These are phyloP conservation scores for Oncorhynchus keta DNA, from an alignment of 2,113 vertebrate species.

Conservation along the genomic window DNA sequence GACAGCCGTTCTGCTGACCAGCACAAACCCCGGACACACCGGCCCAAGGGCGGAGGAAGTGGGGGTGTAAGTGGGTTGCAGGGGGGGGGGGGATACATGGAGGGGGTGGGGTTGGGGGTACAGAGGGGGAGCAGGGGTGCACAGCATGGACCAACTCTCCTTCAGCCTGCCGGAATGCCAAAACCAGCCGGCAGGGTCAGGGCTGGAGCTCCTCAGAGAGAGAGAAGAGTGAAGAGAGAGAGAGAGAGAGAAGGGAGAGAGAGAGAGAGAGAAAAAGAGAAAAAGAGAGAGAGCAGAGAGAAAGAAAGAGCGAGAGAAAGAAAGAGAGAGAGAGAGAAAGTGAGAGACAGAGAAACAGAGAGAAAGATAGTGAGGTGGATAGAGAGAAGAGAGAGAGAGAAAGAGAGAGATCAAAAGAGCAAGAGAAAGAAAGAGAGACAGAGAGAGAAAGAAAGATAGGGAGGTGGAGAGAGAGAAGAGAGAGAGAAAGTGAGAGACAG, in stretches of 20 bases:
- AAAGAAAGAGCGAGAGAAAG: too few relatives aligned
- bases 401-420: too few relatives aligned
- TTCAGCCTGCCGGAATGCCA: conserved; percentile 74
- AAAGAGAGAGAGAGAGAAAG: background rate
- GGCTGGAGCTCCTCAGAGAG: conserved; percentile 58
- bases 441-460: accelerated
- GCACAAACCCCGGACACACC: conserved; percentile 64
- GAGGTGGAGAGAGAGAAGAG: background rate
- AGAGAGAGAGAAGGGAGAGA: too few relatives aligned
- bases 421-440: background rate
- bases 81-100: conserved; percentile 12
- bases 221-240: conserved; percentile 22
- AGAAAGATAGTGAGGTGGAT: background rate
- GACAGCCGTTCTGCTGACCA: conserved; percentile 79
- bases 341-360: background rate
- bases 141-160: conserved; percentile 59
- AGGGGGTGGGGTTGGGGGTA: conserved; percentile 1
- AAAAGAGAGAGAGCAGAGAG: background rate
- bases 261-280: too few relatives aligned
- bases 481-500: too few relatives aligned
- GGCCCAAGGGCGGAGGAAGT: conserved; percentile 70
- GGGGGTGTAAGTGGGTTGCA: background rate
- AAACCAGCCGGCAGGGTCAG: conserved; percentile 77
- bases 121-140: conserved; percentile 30
- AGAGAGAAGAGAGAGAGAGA: background rate